Evolutionary conservation across 2,113 vertebrate species (phyloP).

Genomic region (Tringa solitaria): DNA sequence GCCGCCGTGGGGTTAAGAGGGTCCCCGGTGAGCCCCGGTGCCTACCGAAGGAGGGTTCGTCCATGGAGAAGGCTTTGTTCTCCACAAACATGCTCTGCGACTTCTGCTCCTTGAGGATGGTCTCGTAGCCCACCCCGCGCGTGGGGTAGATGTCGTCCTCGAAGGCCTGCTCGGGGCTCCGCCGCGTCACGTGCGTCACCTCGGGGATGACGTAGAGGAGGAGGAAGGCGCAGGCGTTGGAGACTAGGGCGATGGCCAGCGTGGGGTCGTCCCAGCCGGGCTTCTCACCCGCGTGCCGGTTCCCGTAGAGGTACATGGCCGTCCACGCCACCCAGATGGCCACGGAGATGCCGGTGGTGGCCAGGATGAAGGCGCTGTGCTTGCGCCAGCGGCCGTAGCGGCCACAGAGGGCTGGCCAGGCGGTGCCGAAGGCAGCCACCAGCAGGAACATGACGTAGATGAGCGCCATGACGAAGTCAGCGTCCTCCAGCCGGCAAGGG

Average conservation of each 20-base stretch:
- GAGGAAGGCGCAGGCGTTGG: constrained; percentile 87
- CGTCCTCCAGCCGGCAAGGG: constrained; percentile 81
- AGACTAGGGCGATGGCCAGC: constrained; percentile 86
- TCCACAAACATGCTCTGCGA: constrained; percentile 86
- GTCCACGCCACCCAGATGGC: constrained; percentile 92
- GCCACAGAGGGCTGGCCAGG: constrained; percentile 76
- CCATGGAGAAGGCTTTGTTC: constrained; percentile 95
- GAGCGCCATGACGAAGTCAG: constrained; percentile 92
- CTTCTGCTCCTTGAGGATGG: constrained; percentile 88
- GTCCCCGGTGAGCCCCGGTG: rapidly evolving
- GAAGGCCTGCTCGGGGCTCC: constrained; percentile 57
- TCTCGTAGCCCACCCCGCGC: constrained; percentile 87
- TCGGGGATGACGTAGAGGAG: constrained; percentile 85
- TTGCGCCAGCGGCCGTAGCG: constrained; percentile 81
- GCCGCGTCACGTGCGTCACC: constrained; percentile 76
- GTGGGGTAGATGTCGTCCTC: constrained; percentile 77
- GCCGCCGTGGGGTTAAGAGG: rapidly evolving
- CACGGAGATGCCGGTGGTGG: constrained; percentile 74
- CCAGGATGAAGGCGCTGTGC: constrained; percentile 77
- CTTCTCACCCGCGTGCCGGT: background rate
- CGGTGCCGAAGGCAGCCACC: constrained; percentile 63
- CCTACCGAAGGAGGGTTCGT: constrained; percentile 85
- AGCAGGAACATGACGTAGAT: constrained; percentile 92
- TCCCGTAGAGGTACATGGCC: constrained; percentile 90
- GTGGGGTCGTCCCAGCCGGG: constrained; percentile 89